Conservation (phyloP, 53 echinoderm and acorn worm genomes). For the Arbacia lixula region DNA sequence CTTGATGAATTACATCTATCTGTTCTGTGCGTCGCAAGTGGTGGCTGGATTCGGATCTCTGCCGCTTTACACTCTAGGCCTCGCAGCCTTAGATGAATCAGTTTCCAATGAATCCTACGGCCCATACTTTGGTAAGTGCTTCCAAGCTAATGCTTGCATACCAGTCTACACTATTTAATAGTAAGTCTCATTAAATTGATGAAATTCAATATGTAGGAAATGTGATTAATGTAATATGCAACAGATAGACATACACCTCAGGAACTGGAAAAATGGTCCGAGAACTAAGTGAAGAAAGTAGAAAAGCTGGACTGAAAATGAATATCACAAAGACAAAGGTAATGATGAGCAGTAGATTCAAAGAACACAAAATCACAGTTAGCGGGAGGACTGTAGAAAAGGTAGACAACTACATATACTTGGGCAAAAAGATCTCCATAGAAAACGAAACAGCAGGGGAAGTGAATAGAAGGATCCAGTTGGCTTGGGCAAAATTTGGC, state of each 20-base stretch:
- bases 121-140: conserved; percentile 69
- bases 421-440: too few relatives aligned
- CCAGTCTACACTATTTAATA: neutral
- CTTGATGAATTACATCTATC: conserved; percentile 69
- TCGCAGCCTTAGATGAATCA: conserved; percentile 72
- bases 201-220: neutral
- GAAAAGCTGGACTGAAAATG: neutral
- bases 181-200: neutral
- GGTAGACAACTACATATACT: too few relatives aligned
- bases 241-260: neutral
- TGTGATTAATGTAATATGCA: neutral
- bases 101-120: conserved; percentile 64
- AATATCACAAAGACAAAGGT: neutral
- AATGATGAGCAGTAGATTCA: too few relatives aligned
- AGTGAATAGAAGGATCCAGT: too few relatives aligned
- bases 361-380: too few relatives aligned
- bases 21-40: conserved; percentile 68
- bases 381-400: too few relatives aligned
- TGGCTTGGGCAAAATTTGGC: too few relatives aligned
- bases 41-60: conserved; percentile 63
- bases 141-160: too few relatives aligned
- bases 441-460: too few relatives aligned
- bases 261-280: neutral
- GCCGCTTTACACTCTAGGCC: conserved; percentile 67
- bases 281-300: neutral